Evolutionary conservation across 2,888 invertebrate genomes (phyloP), one percentile per base, ranked within the genome.

Genomic region (Poecilus cupreus): DNA sequence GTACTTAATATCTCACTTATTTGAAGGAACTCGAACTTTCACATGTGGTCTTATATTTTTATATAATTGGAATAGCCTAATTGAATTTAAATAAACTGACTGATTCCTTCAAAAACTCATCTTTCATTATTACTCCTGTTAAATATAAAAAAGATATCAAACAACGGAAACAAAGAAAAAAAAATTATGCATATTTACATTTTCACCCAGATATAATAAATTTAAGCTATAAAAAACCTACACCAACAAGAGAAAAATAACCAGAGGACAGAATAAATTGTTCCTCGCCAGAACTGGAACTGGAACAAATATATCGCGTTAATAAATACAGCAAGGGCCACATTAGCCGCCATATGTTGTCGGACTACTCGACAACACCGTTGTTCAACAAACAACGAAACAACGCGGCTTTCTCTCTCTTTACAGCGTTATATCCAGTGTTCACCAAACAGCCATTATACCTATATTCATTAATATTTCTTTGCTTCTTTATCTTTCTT

Each of bases 301-400:
- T 72, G 32, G 46, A 72, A 72, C 72, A 72, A 46, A 72, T 72
- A 72, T 72, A 72, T 72, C 72, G 72, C 72, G 43, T 72, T 72
- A 72, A 72, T 72, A 72, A 72, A 72, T 72, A 72, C 72, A 72
- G 24, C 72, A 24, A 18, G 54, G 43, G 39, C 22, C 10, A n/a
- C 46, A 72, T 72, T 72, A 72, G 43, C 20, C 72, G 24, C 72
- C 72, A 72, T 46, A 24, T 72, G 72, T 72, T 46, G 72, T 72
- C 43, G 11, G 68, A 68, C 64, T 22, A 60, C 60, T 54, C 54
- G 20, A 22, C 60, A 26, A 60, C 60, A 32, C 24, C 11, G 24
- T n/a, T 39, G 39, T 16, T 13, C 22, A 32, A 32, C 32, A 32
- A 60, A 22, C 22, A 60, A 18, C 18, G 11, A 18, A 6, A 68